These are phyloP conservation scores for Acrossocheilus fasciatus DNA, from an alignment of 2,797 vertebrate genomes.

Conservation along the genomic window DNA sequence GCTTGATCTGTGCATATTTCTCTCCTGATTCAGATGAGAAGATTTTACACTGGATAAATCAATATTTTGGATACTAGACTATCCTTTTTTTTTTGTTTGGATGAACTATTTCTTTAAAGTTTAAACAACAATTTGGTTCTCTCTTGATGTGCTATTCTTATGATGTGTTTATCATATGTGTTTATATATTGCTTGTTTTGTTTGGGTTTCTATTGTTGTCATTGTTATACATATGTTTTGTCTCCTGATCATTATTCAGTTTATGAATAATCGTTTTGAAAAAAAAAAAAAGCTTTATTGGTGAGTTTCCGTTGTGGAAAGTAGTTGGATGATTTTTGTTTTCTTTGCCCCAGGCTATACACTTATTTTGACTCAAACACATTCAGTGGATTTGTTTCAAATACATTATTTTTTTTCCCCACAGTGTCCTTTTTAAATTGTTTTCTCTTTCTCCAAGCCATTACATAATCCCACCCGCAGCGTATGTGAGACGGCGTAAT, in stretches of 20 bases:
- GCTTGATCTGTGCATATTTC: not conserved
- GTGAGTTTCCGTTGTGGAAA: constrained; percentile 20
- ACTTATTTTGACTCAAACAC: not conserved
- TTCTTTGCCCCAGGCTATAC: constrained; percentile 1
- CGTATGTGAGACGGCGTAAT: not conserved
- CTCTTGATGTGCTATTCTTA: not conserved
- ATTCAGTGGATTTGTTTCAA: constrained; percentile 2
- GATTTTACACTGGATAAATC: not conserved
- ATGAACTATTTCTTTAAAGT: not conserved
- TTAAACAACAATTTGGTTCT: not conserved
- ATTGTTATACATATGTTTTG: not conserved
- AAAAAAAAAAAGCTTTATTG: not conserved
- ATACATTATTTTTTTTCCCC: not conserved
- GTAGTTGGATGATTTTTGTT: not conserved
- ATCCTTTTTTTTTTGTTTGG: not conserved
- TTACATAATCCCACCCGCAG: not conserved
- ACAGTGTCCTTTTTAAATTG: not conserved
- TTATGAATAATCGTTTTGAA: not conserved
- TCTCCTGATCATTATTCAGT: not conserved
- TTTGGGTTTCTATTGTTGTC: not conserved
- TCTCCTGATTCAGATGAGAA: not conserved
- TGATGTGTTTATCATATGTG: not conserved
- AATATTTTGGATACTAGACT: not conserved
- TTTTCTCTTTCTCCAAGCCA: not conserved
- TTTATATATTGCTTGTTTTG: not conserved